Conservation (phyloP, 2,113 vertebrate genomes). For the Grammomys surdaster region DNA sequence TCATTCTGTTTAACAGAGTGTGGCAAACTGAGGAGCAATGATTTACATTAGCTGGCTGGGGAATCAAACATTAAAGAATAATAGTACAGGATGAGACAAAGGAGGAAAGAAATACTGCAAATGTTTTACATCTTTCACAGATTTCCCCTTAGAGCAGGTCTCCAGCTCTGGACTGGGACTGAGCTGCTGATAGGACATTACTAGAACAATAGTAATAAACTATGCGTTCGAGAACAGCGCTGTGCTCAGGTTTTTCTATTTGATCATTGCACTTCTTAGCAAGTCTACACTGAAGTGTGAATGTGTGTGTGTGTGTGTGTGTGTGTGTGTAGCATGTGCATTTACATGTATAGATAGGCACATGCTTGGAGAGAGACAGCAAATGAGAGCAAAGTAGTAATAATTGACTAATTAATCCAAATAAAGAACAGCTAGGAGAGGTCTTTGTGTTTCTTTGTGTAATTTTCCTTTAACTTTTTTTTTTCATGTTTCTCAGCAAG, state of each 20-base stretch:
- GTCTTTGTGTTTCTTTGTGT: neutral
- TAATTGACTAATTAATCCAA: neutral
- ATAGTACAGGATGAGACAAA: neutral
- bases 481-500: neutral
- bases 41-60: neutral
- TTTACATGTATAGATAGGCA: too few species aligned
- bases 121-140: neutral
- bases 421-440: neutral
- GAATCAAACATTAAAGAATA: neutral
- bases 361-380: neutral
- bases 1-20: neutral
- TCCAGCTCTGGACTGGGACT: neutral
- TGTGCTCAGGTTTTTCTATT: neutral
- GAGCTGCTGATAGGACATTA: neutral
- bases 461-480: conserved; percentile 18
- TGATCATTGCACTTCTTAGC: neutral
- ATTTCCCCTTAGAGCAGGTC: neutral
- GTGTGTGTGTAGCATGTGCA: too few species aligned
- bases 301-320: accelerated
- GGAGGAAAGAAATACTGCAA: neutral
- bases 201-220: neutral
- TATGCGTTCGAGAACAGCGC: neutral
- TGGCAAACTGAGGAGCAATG: neutral
- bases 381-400: neutral
- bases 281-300: neutral